Conservation (phyloP, 2,113 vertebrate species). For the Tachuris rubrigastra region DNA sequence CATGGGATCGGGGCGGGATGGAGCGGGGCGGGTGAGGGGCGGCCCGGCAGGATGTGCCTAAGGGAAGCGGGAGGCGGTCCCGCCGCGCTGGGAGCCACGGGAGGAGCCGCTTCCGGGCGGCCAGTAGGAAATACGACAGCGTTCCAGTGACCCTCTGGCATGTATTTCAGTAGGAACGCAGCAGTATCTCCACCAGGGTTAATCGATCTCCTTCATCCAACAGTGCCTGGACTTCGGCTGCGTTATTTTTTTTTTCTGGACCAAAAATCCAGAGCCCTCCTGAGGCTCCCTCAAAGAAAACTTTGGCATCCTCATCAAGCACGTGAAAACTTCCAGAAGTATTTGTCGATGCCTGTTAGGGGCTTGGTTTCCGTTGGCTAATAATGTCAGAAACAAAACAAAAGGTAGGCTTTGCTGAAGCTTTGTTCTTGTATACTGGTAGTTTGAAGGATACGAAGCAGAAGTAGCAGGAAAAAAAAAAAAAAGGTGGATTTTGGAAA, state of each 20-base stretch:
- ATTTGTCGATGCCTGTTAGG: too few species aligned
- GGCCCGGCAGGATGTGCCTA: background rate
- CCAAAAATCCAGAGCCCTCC: background rate
- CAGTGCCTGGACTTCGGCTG: background rate
- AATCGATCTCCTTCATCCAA: fast-evolving
- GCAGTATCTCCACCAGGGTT: fast-evolving
- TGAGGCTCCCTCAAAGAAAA: background rate
- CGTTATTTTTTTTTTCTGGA: background rate
- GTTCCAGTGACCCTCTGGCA: fast-evolving
- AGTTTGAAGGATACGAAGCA: background rate
- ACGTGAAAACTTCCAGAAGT: background rate
- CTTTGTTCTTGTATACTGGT: background rate
- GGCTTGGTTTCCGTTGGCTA: background rate
- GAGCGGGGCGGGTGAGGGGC: fast-evolving
- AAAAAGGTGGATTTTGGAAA: background rate
- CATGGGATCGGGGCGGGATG: fast-evolving
- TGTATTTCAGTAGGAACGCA: fast-evolving
- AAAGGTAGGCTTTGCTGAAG: background rate
- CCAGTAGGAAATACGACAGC: fast-evolving
- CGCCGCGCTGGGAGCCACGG: background rate
- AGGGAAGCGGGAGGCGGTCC: background rate
- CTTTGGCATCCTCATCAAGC: background rate
- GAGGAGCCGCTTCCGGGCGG: background rate
- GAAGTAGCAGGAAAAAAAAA: background rate
- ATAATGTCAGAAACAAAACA: background rate